These are phyloP conservation scores for Ceratina japonica DNA, from an alignment of 1,140 invertebrate genomes.

Conservation along the genomic window DNA sequence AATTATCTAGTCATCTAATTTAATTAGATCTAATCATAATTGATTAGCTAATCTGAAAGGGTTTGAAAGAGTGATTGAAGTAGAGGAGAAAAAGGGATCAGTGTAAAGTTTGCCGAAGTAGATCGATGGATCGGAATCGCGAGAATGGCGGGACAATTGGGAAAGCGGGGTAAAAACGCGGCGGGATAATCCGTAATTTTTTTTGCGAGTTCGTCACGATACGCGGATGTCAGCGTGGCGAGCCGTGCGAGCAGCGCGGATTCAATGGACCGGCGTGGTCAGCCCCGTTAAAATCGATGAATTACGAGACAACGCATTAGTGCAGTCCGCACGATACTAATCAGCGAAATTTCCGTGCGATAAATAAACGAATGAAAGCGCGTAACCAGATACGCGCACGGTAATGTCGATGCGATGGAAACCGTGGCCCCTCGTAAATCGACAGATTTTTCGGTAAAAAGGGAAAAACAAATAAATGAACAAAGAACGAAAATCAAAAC, in stretches of 20 bases:
- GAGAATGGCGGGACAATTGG: conserved; percentile 51
- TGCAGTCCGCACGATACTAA: conserved; percentile 78
- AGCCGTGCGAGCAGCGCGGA: conserved; percentile 54
- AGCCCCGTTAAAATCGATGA: conserved; percentile 77
- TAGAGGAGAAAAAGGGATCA: conserved; percentile 26
- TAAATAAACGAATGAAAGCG: conserved; percentile 73
- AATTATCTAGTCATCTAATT: too few relatives aligned
- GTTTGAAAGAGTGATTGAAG: background rate
- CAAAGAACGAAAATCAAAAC: conserved; percentile 65
- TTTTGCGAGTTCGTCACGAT: conserved; percentile 54
- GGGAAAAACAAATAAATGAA: conserved; percentile 63
- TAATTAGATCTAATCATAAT: too few relatives aligned
- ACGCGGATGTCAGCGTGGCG: conserved; percentile 50
- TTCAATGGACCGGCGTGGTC: conserved; percentile 74
- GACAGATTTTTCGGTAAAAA: conserved; percentile 66
- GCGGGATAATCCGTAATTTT: conserved; percentile 53
- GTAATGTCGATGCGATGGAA: conserved; percentile 76
- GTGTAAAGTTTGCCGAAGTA: background rate
- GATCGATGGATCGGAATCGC: conserved; percentile 15
- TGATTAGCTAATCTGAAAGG: too few relatives aligned
- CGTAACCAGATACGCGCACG: conserved; percentile 72
- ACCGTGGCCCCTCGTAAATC: conserved; percentile 72
- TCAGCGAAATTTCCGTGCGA: conserved; percentile 76
- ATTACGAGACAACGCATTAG: conserved; percentile 79
- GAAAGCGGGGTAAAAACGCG: conserved; percentile 3